Evolutionary conservation across 2,888 invertebrate genomes (phyloP), one percentile per base, ranked within the genome.

Genomic region (Eubasilissa splendida): DNA sequence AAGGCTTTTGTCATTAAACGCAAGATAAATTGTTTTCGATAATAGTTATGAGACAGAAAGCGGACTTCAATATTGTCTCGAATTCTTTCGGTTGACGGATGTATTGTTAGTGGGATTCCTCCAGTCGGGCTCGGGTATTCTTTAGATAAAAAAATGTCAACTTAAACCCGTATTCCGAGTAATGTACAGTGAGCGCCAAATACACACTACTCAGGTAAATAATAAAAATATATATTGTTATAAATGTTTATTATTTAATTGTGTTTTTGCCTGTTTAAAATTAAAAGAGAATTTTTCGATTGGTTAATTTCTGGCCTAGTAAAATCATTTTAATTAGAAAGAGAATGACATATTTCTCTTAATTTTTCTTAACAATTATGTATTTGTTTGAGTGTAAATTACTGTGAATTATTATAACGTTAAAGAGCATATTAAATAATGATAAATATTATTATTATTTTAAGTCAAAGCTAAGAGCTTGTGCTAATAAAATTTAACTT

Each of bases 21-120:
- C 58, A 71, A 77, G 77, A 77, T 77, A 71, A 77, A 77, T 77
- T 22, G 77, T 77, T 77, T 60, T 53, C 70, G 68, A 77, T 77
- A 77, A 77, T 70, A 77, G 68, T 70, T 66, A 77, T 77, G 77
- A 31, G 70, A 56, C 77, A 77, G 77, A 71, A 71, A 58, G 54
- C 50, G 60, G 68, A 70, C 70, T 58, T 14, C 22, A 77, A 66
- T 77, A 77, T 77, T 77, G 77, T 77, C 58, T 77, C 53, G 58
- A n/a, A 59, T 77, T 76, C 66, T 31, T 63, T 31, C 11, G 63
- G 12, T 70, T 77, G 77, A 77, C 77, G 70, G 77, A 70, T 77
- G 70, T 58, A 68, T 75, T 75, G 75, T 75, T 60, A 31, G 42
- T 42, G 42, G 73, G 33, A 56, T 59, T 75, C 59, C 75, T 22